These are phyloP conservation scores for Theodoxus fluviatilis DNA, from an alignment of 2,888 invertebrate species.

Conservation along the genomic window DNA sequence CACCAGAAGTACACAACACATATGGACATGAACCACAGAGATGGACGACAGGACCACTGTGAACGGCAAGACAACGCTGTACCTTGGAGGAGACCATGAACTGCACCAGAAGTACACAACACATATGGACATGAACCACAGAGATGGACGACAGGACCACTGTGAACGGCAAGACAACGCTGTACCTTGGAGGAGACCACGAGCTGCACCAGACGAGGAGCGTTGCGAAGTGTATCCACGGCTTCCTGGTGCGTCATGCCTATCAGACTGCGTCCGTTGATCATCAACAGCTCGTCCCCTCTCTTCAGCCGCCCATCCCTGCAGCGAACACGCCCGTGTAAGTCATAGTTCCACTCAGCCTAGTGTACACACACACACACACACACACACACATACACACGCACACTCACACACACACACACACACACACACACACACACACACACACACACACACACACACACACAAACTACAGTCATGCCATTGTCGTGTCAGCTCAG, in stretches of 20 bases:
- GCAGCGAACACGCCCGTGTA: conserved; percentile 21
- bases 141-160: not conserved
- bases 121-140: not conserved
- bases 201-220: conserved; percentile 53
- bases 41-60: not conserved
- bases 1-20: not conserved
- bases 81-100: not conserved
- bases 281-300: conserved; percentile 86
- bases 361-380: not conserved
- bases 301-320: conserved; percentile 78
- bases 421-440: conserved; percentile 5
- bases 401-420: conserved; percentile 13
- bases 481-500: too few species aligned
- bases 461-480: conserved; percentile 16
- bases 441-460: conserved; percentile 17
- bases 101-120: not conserved
- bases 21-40: not conserved
- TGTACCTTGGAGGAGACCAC: conserved; percentile 57
- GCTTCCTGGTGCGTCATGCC: conserved; percentile 55
- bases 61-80: too few species aligned
- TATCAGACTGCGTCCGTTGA: conserved; percentile 76
- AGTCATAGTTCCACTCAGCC: not conserved
- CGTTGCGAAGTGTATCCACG: conserved; percentile 50
- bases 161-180: too few species aligned
- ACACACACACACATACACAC: conserved; percentile 10